A percentile compares a stretch with the other conserved stretches of the same genome.
Evolutionary conservation across 1,140 invertebrate genomes (phyloP).

Genomic region (Tetragnatha versicolor): DNA sequence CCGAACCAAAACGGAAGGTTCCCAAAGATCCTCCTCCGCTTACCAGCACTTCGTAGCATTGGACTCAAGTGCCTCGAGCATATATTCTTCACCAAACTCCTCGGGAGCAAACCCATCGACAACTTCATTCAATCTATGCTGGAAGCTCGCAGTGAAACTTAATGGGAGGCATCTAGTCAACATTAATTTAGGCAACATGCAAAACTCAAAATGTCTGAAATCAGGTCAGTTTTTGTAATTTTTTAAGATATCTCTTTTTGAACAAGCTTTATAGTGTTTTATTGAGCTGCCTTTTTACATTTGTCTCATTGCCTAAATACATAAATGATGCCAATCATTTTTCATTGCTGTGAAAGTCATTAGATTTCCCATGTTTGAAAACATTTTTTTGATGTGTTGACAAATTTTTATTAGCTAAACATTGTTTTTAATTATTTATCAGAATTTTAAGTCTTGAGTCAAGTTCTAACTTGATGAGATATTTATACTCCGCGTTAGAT

Average conservation of each 20-base stretch:
- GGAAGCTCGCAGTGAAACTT: constrained; percentile 66
- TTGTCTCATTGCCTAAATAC: not conserved
- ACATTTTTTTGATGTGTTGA: not conserved
- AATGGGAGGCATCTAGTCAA: not conserved
- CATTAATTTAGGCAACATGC: not conserved
- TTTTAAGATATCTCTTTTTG: not conserved
- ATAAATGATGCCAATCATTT: too few species aligned
- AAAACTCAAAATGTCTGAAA: not conserved
- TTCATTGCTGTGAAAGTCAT: not conserved
- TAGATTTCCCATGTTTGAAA: not conserved
- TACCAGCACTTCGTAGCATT: constrained; percentile 93
- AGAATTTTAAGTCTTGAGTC: not conserved
- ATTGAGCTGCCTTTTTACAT: not conserved
- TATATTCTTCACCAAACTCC: constrained; percentile 92
- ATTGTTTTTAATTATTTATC: not conserved
- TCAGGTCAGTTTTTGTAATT: not conserved
- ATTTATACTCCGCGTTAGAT: not conserved
- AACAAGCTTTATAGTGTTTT: not conserved
- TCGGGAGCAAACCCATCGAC: constrained; percentile 68
- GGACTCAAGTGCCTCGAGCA: constrained; percentile 95
- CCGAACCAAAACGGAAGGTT: constrained; percentile 93
- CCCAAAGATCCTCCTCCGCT: constrained; percentile 87
- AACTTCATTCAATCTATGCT: constrained; percentile 70
- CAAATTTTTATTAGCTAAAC: not conserved
- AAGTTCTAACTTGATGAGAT: not conserved